Evolutionary conservation across 2,888 invertebrate species (phyloP).

Genomic region (Synanthedon myopaeformis): DNA sequence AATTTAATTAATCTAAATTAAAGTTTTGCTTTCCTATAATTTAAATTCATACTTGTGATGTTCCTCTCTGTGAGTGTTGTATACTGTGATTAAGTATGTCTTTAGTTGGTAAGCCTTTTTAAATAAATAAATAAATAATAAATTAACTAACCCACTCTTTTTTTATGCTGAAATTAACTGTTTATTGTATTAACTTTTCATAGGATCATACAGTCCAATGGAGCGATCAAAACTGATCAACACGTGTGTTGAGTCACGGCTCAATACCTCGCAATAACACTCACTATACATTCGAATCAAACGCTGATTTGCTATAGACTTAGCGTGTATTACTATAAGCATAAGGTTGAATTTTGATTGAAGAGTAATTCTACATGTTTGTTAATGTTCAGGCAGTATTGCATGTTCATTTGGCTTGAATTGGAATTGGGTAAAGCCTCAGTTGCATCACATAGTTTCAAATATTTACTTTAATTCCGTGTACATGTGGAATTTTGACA

Average conservation of each 20-base stretch:
- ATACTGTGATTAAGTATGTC: no score
- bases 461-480: no score
- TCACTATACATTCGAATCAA: conserved; percentile 19
- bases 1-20: no score
- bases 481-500: no score
- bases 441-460: background rate
- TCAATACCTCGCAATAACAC: conserved; percentile 32
- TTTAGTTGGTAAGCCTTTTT: no score
- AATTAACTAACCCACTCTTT: no score
- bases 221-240: conserved; percentile 10
- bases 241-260: conserved; percentile 31
- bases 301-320: conserved; percentile 8
- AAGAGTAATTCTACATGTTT: background rate
- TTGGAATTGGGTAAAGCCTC: background rate
- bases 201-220: background rate
- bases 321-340: background rate
- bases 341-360: conserved; percentile 1
- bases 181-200: no score
- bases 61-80: no score
- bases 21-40: no score
- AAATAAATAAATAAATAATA: no score
- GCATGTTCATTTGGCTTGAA: conserved; percentile 5
- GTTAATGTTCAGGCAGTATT: conserved; percentile 1
- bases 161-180: no score
- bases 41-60: no score